Evolutionary conservation across 2,888 invertebrate genomes (phyloP).

Genomic region (Allophyes oxyacanthae): DNA sequence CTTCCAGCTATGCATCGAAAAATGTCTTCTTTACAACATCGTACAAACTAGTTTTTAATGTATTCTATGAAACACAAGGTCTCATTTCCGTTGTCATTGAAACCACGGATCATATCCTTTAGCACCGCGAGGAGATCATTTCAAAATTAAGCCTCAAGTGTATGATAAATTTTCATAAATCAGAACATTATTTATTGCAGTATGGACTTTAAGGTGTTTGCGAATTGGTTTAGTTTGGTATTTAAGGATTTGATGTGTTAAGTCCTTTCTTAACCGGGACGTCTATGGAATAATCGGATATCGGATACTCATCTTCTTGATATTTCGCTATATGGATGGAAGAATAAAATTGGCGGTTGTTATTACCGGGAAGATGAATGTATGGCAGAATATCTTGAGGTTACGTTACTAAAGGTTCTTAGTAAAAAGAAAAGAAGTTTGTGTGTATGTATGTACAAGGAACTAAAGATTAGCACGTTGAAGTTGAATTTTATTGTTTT

Average conservation of each 20-base stretch:
- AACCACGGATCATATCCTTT: conserved; percentile 65
- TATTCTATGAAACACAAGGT: conserved; percentile 72
- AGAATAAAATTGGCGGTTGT: conserved; percentile 70
- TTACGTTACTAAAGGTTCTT: conserved; percentile 44
- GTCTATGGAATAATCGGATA: conserved; percentile 78
- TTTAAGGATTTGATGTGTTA: conserved; percentile 75
- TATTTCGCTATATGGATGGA: conserved; percentile 69
- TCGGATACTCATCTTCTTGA: conserved; percentile 74
- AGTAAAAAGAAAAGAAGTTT: conserved; percentile 35
- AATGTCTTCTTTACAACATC: conserved; percentile 73
- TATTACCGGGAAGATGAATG: conserved; percentile 70
- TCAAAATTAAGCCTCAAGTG: conserved; percentile 89
- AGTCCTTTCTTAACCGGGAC: conserved; percentile 70
- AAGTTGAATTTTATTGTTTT: conserved; percentile 48
- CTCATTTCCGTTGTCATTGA: conserved; percentile 68
- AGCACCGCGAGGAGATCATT: conserved; percentile 73
- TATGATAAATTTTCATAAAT: conserved; percentile 89
- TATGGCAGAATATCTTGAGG: conserved; percentile 39
- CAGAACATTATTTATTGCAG: conserved; percentile 86
- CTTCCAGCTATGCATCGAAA: conserved; percentile 77
- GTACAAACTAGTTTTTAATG: conserved; percentile 64
- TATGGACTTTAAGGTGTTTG: conserved; percentile 87
- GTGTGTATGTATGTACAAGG: conserved; percentile 19
- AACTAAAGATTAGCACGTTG: conserved; percentile 23
- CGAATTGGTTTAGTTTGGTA: conserved; percentile 83